Evolutionary conservation across 2,888 invertebrate genomes (phyloP), one percentile per base, ranked within the genome.

Genomic region (Sicus ferrugineus): DNA sequence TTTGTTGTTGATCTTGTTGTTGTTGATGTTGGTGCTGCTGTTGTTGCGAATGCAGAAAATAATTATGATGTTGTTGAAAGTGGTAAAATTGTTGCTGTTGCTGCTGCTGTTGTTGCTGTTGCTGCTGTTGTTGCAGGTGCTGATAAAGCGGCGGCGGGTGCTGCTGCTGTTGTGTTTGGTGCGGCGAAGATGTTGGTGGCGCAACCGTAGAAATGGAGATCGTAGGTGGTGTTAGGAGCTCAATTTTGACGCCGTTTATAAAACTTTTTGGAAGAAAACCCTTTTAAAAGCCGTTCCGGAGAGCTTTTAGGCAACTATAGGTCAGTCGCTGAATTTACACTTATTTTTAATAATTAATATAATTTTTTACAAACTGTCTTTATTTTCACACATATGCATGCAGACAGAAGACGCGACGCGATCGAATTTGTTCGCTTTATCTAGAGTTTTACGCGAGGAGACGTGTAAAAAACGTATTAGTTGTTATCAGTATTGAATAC

Each of bases 61-160:
- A 75, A 38, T 76, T 75, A 52, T 88, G 83, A 76, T 88, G 76
- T 68, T 75, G 72, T 66, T 75, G 74, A 19, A 48, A 46, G 19
- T 63, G 63, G 21, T 58, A 59, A 23, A 88, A 83, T 76, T 88
- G 77, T 76, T 87, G 87, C 73, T 75, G 75, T 54, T 77, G 78
- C 42, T 76, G 78, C 34, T 87, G 87, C 81, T 87, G 85, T 72
- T 73, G 73, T 31, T 58, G 67, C 23, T 88, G 83, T 76, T 88
- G 77, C 76, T 87, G 87, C 73, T 88, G 88, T 78, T 88, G 88
- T 74, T 88, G 87, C 28, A 77, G 78, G 50, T 76, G 77, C 62
- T 73, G 76, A 66, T 78, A 78, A 67, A 80, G 87, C 64, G 87
- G 88, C 70, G 88, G 88, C 73, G 87, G 88, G 50, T 87, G 86